Conservation (phyloP, 2,113 vertebrate species). For the Cardinalis cardinalis region DNA sequence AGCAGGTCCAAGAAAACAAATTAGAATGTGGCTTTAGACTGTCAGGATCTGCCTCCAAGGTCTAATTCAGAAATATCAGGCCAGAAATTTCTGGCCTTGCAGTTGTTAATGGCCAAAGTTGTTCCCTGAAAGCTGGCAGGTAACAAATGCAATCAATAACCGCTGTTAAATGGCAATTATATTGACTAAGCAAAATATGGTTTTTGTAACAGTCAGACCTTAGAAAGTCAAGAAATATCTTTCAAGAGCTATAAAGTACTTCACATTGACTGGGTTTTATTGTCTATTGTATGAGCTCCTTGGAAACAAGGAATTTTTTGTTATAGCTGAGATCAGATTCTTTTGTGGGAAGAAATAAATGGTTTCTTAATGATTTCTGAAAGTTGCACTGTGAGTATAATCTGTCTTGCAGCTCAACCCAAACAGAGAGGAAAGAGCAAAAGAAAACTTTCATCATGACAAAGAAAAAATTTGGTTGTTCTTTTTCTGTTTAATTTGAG, state of each 20-base stretch:
- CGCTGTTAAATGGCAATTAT: not conserved
- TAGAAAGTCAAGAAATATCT: not conserved
- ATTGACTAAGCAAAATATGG: conserved; percentile 3
- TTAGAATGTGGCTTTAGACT: not conserved
- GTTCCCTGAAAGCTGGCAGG: not conserved
- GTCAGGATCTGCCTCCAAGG: not conserved
- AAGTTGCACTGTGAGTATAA: not conserved
- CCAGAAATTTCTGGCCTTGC: not conserved
- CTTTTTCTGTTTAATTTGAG: not conserved
- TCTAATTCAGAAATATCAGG: not conserved
- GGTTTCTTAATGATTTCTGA: not conserved
- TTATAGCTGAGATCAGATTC: not conserved
- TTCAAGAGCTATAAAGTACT: not conserved
- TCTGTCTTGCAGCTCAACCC: not conserved
- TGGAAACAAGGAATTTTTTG: not conserved
- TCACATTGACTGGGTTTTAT: not conserved
- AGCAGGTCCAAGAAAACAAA: not conserved
- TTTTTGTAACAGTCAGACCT: not conserved
- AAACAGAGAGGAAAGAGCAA: not conserved
- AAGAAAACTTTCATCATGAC: not conserved
- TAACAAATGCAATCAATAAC: not conserved
- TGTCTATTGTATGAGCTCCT: not conserved
- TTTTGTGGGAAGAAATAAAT: conserved; percentile 24
- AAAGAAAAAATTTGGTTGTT: not conserved
- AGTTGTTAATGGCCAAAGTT: not conserved